Evolutionary conservation across 2,888 invertebrate genomes (phyloP).

Genomic region (Chelonus formosanus): DNA sequence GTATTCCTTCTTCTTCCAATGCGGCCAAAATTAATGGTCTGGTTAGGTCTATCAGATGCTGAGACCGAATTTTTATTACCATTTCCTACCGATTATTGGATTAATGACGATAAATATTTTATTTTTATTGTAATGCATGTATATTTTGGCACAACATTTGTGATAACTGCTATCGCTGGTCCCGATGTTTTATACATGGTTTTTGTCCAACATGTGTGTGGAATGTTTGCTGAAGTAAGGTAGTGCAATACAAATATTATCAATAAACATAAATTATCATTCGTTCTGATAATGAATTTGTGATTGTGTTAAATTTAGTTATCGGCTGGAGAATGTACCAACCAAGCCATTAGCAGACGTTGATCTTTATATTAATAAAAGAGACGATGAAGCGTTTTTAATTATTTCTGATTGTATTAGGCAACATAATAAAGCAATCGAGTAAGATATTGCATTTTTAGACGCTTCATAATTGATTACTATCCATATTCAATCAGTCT

Average conservation of each 20-base stretch:
- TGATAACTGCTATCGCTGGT: slow-evolving; percentile 11
- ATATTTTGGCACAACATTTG: slow-evolving; percentile 5
- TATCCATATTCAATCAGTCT: background rate
- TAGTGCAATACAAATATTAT: too few relatives aligned
- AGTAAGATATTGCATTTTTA: background rate
- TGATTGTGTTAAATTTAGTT: background rate
- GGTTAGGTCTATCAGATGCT: slow-evolving; percentile 9
- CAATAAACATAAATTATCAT: background rate
- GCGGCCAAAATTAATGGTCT: slow-evolving; percentile 12
- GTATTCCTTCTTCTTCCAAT: slow-evolving; percentile 14
- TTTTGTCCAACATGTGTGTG: slow-evolving; percentile 21
- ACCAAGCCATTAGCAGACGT: background rate
- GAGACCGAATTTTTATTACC: slow-evolving; percentile 6
- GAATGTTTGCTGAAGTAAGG: slow-evolving; percentile 17
- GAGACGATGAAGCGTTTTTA: background rate
- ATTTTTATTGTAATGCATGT: slow-evolving; percentile 4
- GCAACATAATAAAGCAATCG: slow-evolving; percentile 8
- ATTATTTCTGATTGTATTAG: slow-evolving; percentile 10
- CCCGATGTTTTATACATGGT: slow-evolving; percentile 19
- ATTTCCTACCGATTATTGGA: slow-evolving; percentile 4
- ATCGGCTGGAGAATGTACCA: background rate
- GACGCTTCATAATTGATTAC: background rate
- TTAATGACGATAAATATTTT: slow-evolving; percentile 14
- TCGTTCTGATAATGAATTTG: background rate
- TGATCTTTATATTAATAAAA: slow-evolving; percentile 7